phyloP scores from a whole-genome alignment of 2,113 vertebrate genomes.

The Oreochromis spilurus region DNA sequence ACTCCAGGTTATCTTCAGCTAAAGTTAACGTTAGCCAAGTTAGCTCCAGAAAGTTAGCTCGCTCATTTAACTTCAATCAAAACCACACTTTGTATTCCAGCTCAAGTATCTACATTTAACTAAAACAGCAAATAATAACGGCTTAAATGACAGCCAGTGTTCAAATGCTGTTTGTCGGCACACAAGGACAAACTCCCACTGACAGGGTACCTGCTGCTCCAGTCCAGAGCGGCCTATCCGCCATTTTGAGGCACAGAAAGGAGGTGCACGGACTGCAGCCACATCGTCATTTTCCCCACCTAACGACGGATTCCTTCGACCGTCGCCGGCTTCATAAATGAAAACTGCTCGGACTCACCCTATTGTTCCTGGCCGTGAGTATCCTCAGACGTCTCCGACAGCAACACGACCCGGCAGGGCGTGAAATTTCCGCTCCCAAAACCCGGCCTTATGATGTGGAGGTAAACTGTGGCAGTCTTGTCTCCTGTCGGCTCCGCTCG shows the following conservation, averaged over 20 bases:
- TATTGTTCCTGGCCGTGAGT: conserved; percentile 38
- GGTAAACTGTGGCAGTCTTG: conserved; percentile 49
- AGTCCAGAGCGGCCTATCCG: conserved; percentile 72
- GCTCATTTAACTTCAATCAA: neutral
- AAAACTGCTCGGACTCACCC: conserved; percentile 56
- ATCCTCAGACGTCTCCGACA: conserved; percentile 22
- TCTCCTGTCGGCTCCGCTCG: conserved; percentile 36
- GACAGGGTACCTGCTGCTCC: conserved; percentile 65
- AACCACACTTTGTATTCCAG: neutral
- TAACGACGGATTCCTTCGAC: conserved; percentile 42
- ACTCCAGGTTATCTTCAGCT: neutral
- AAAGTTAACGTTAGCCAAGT: conserved; percentile 44
- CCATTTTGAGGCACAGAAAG: conserved; percentile 81
- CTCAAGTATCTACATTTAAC: neutral
- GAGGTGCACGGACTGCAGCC: conserved; percentile 71
- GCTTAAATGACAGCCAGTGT: neutral
- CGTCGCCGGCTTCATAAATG: neutral
- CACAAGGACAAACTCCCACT: neutral
- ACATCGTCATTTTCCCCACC: conserved; percentile 70
- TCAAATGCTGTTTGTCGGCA: neutral
- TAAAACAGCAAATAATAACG: neutral
- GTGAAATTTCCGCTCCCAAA: conserved; percentile 51
- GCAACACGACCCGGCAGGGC: conserved; percentile 46
- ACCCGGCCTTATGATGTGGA: conserved; percentile 48
- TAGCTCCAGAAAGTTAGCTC: conserved; percentile 59